These are phyloP conservation scores for Peromyscus nudipes DNA, from an alignment of 2,797 vertebrate genomes.

Conservation along the genomic window DNA sequence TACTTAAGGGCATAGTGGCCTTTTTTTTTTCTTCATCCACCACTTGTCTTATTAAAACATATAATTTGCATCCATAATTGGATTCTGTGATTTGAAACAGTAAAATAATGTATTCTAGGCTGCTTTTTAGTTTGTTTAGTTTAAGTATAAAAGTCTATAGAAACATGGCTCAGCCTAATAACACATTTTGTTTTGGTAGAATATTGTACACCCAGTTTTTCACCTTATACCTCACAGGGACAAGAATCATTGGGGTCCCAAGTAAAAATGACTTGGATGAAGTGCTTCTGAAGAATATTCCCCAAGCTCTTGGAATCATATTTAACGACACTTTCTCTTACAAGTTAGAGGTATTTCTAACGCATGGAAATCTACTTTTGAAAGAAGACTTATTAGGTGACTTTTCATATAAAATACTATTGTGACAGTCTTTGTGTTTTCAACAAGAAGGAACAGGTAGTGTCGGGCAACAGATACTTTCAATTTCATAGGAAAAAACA, in stretches of 20 bases:
- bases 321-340: constrained; percentile 80
- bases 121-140: constrained; percentile 10
- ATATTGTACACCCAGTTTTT: not conserved
- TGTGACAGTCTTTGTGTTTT: constrained; percentile 26
- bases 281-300: not conserved
- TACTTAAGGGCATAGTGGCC: not conserved
- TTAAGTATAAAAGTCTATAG: not conserved
- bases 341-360: constrained; percentile 44
- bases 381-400: constrained; percentile 73
- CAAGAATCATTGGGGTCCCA: constrained; percentile 1
- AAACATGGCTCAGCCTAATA: not conserved
- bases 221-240: constrained; percentile 55
- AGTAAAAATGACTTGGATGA: constrained; percentile 30
- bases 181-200: not conserved
- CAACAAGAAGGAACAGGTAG: not conserved
- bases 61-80: constrained; percentile 7
- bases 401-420: constrained; percentile 21
- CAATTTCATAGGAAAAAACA: not conserved
- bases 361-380: not conserved
- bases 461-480: not conserved
- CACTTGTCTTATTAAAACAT: not conserved
- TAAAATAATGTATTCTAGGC: not conserved
- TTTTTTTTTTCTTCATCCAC: not conserved
- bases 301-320: constrained; percentile 30
- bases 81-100: constrained; percentile 43